Evolutionary conservation across 2,888 invertebrate genomes (phyloP).

Genomic region (Pharmacophagus antenor): DNA sequence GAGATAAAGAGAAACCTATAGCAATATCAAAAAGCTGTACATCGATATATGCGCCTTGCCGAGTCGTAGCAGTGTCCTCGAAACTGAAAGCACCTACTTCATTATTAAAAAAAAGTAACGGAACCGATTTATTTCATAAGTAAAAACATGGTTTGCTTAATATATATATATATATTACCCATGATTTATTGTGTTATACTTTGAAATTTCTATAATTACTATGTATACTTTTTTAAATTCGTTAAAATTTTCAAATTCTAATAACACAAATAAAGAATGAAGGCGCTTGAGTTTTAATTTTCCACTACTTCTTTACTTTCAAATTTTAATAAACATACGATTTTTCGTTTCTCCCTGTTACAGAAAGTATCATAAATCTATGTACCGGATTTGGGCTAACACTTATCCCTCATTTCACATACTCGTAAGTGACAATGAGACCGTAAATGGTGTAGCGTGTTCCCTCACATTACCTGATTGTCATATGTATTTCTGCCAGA

Average conservation of each 20-base stretch:
- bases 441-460: too few relatives aligned
- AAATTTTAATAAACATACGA: too few relatives aligned
- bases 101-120: not conserved
- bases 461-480: too few relatives aligned
- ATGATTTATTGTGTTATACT: not conserved
- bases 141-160: not conserved
- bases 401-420: too few relatives aligned
- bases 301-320: not conserved
- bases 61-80: conserved; percentile 61
- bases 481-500: too few relatives aligned
- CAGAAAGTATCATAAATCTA: too few relatives aligned
- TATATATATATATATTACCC: not conserved
- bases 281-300: not conserved
- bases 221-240: not conserved
- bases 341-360: too few relatives aligned
- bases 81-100: conserved; percentile 49
- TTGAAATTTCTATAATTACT: not conserved
- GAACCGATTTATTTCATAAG: not conserved
- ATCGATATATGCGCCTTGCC: conserved; percentile 66
- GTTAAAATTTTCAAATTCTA: not conserved
- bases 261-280: not conserved
- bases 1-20: conserved; percentile 58
- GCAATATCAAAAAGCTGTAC: conserved; percentile 68
- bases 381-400: too few relatives aligned
- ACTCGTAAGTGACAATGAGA: too few relatives aligned